A percentile compares a stretch with the other conserved stretches of the same genome.
Evolutionary conservation across 2,113 vertebrate genomes (phyloP).

Genomic region (Eulemur macaco): DNA sequence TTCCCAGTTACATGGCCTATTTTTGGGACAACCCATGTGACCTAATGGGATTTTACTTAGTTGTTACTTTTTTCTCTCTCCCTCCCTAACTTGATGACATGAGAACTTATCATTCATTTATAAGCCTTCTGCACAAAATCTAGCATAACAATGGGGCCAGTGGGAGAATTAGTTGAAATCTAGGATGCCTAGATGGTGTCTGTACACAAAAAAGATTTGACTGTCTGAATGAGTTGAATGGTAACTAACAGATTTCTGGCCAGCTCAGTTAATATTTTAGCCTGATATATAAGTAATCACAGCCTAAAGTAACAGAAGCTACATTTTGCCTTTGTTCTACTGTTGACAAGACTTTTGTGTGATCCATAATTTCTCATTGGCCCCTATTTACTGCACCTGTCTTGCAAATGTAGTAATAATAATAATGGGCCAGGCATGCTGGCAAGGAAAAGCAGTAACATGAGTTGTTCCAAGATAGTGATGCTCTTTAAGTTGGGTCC

Average conservation of each 20-base stretch:
- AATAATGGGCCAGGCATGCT: constrained; percentile 37
- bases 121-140: constrained; percentile 35
- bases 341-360: constrained; percentile 60
- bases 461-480: constrained; percentile 56
- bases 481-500: constrained; percentile 54
- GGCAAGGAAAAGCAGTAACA: constrained; percentile 49
- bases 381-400: constrained; percentile 61
- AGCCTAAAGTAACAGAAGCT: constrained; percentile 60
- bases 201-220: constrained; percentile 38
- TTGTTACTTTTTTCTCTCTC: not conserved
- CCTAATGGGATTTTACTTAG: not conserved
- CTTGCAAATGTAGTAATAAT: constrained; percentile 54
- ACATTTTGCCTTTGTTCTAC: constrained; percentile 59
- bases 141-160: not conserved
- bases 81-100: not conserved
- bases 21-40: not conserved
- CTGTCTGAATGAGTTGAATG: constrained; percentile 43
- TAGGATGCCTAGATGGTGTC: not conserved
- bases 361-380: constrained; percentile 59
- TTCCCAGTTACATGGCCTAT: not conserved
- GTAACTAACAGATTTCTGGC: constrained; percentile 66
- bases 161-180: constrained; percentile 25
- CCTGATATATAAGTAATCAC: constrained; percentile 31
- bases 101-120: not conserved
- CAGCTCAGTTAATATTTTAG: constrained; percentile 62